These are phyloP conservation scores for Beaufortia kweichowensis DNA, from an alignment of 2,113 vertebrate species.

Conservation along the genomic window DNA sequence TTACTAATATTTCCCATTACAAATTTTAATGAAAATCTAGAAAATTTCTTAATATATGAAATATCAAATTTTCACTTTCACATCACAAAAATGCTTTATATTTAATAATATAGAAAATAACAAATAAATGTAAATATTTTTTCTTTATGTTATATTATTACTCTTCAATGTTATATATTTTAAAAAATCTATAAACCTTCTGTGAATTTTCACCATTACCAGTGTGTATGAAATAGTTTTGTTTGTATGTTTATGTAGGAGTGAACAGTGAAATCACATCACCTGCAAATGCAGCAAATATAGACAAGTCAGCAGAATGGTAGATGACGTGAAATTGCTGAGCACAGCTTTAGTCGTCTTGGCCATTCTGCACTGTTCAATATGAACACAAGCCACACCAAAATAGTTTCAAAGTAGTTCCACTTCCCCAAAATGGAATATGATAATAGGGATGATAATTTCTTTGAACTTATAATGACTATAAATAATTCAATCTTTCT, in stretches of 20 bases:
- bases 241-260: neutral
- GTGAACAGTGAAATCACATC: conserved; percentile 37
- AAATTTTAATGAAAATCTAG: neutral
- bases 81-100: too few species aligned
- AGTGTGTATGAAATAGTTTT: neutral
- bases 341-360: conserved; percentile 12
- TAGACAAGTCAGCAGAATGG: conserved; percentile 39
- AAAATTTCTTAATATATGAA: too few species aligned
- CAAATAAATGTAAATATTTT: too few species aligned
- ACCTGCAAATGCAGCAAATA: conserved; percentile 42
- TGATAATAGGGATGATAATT: neutral
- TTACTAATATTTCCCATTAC: neutral
- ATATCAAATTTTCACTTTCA: too few species aligned
- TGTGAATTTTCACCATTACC: neutral
- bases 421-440: too few species aligned
- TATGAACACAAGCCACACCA: neutral
- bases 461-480: neutral
- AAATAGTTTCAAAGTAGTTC: too few species aligned
- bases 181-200: too few species aligned
- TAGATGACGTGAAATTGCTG: conserved; percentile 22
- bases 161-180: too few species aligned
- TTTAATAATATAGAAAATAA: too few species aligned
- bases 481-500: neutral
- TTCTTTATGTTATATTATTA: neutral
- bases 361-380: neutral